Conservation (phyloP, 2,888 invertebrate species). For the Leptothorax acervorum region DNA sequence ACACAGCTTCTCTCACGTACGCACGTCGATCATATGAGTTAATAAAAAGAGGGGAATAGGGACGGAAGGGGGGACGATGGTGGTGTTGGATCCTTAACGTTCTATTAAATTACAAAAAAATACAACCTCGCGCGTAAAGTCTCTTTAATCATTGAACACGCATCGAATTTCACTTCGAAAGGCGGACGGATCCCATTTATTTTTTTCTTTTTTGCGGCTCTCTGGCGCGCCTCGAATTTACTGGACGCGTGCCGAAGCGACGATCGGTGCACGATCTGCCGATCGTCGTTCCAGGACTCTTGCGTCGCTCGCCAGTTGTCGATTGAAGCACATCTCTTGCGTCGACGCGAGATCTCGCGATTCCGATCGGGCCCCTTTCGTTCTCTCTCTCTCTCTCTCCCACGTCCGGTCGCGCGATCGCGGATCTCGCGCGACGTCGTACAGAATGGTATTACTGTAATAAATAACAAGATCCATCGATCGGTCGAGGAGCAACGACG, state of each 20-base stretch:
- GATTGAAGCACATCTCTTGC: slow-evolving; percentile 58
- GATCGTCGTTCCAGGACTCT: slow-evolving; percentile 80
- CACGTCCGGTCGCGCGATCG: background rate
- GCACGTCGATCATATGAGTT: slow-evolving; percentile 76
- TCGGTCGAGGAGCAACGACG: slow-evolving; percentile 52
- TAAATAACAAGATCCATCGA: slow-evolving; percentile 65
- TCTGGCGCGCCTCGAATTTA: background rate
- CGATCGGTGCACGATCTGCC: slow-evolving; percentile 69
- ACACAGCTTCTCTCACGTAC: slow-evolving; percentile 80
- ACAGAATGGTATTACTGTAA: slow-evolving; percentile 56
- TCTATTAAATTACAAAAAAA: slow-evolving; percentile 80
- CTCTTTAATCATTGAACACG: slow-evolving; percentile 52
- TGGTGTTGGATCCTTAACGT: slow-evolving; percentile 60
- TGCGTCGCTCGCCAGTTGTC: slow-evolving; percentile 50
- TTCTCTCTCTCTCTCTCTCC: background rate
- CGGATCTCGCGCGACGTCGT: slow-evolving; percentile 39
- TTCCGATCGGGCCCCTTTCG: background rate
- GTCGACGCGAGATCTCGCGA: slow-evolving; percentile 51
- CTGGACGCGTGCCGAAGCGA: slow-evolving; percentile 76
- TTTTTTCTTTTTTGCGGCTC: background rate
- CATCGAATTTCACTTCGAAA: slow-evolving; percentile 52
- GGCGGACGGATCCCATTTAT: slow-evolving; percentile 6
- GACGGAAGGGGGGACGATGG: background rate
- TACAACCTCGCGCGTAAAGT: slow-evolving; percentile 74
- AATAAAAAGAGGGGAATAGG: slow-evolving; percentile 56